phyloP scores from a whole-genome alignment of 2,888 invertebrate species.

The Nebria salina region DNA sequence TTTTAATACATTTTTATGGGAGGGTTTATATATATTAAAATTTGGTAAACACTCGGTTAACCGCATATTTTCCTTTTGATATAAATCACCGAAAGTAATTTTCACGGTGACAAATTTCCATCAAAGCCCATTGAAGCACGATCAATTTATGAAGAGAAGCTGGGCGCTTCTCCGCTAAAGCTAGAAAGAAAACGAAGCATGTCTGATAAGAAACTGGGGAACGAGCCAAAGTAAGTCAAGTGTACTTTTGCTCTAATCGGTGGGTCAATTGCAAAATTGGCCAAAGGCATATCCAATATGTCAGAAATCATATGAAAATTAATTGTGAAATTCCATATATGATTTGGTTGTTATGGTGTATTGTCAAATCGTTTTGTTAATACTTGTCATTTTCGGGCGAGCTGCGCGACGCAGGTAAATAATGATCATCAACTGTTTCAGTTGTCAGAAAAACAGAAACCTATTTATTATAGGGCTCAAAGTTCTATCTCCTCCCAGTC shows the following conservation, averaged over 20 bases:
- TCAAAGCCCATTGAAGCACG: conserved; percentile 47
- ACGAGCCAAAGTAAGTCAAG: conserved; percentile 1
- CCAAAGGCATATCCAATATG: not conserved
- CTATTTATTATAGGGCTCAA: conserved; percentile 44
- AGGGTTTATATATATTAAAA: no score
- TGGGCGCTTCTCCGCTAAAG: conserved; percentile 13
- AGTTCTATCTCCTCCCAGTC: conserved; percentile 12
- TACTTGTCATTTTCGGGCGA: conserved; percentile 35
- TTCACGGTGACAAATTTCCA: conserved; percentile 47
- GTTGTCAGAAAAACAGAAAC: conserved; percentile 46
- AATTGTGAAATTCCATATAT: no score
- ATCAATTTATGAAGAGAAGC: conserved; percentile 47
- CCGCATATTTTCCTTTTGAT: conserved; percentile 44
- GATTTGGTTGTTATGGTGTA: not conserved
- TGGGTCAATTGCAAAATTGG: conserved; percentile 34
- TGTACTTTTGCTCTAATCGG: not conserved
- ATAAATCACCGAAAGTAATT: conserved; percentile 46
- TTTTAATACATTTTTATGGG: no score
- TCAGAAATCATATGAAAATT: not conserved
- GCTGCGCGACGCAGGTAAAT: conserved; percentile 36
- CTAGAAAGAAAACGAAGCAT: conserved; percentile 19
- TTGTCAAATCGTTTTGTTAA: conserved; percentile 32
- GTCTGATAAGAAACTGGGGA: not conserved
- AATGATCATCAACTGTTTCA: conserved; percentile 46
- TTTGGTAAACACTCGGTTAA: conserved; percentile 4